Evolutionary conservation across 2,888 invertebrate species (phyloP), one percentile per base, ranked within the genome.

Genomic region (Antitype chi): DNA sequence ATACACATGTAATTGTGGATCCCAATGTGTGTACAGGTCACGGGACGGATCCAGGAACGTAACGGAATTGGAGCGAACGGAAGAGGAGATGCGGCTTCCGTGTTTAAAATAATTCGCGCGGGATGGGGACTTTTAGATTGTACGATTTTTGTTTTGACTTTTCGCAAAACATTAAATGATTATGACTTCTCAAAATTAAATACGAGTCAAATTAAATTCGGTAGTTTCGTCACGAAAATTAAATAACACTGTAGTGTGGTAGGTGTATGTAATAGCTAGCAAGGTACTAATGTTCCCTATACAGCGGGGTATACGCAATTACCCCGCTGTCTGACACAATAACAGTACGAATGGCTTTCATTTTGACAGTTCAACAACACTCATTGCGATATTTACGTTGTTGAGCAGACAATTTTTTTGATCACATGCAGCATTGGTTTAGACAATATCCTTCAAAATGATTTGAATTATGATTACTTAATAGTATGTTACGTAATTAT

Each of bases 1-100:
- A 71, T 38, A 55, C 43, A 70, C 53, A 47, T 80, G 64, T 81
- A 69, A 32, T 88, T 88, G 83, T 81, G 85, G 72, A 78, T 80
- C 68, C 73, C 78, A 62, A 64, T 67, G 78, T 71, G 74, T 52
- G 74, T 78, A 69, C 70, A 59, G 68, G 62, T 59, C 28, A 57
- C 66, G 69, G 53, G 11, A 60, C 55, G 3, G 55, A 64, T 67
- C 79, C 63, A 57, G 72, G 78, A 69, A 62, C 67, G 66, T 13
- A 59, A 80, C 47, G 62, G 62, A 81, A 72, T 76, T 60, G 69
- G 81, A 71, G 52, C 71, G 32, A 82, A 62, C 55, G 74, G 72
- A 82, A 73, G 47, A 52, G 59, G 78, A 83, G 63, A 73, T 79
- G 80, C 68, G 68, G 73, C 43, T 74, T 79, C 49, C 60, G 68